Evolutionary conservation across 2,888 invertebrate species (phyloP).

Genomic region (Stomorhina lunata): DNA sequence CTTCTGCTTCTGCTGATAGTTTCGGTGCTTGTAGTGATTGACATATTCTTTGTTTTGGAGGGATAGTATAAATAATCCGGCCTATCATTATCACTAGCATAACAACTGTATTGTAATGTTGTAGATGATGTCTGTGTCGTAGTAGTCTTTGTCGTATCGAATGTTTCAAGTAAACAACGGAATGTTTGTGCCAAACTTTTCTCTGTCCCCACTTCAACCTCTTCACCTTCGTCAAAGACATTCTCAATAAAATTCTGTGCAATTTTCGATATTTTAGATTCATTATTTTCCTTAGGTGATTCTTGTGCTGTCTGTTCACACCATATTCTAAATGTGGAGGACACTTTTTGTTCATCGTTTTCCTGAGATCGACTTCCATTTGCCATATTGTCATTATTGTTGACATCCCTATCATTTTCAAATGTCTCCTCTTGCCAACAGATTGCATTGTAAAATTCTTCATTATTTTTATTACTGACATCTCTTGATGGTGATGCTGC

Average conservation of each 20-base stretch:
- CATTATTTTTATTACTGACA: conserved; percentile 23
- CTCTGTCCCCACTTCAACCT: neutral
- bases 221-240: conserved; percentile 7
- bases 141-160: conserved; percentile 64
- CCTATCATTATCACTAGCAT: conserved; percentile 9
- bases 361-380: neutral
- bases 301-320: conserved; percentile 36
- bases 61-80: conserved; percentile 6
- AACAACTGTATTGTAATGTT: conserved; percentile 33
- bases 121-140: conserved; percentile 1
- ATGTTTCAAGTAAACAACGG: conserved; percentile 75
- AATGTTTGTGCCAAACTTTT: conserved; percentile 71
- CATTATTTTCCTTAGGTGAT: conserved; percentile 25
- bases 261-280: conserved; percentile 15
- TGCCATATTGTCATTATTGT: neutral
- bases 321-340: conserved; percentile 42
- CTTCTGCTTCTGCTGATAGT: neutral
- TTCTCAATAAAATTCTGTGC: neutral
- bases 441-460: conserved; percentile 29
- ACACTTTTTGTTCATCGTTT: neutral
- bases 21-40: no score
- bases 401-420: conserved; percentile 4
- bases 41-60: no score
- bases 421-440: conserved; percentile 47
- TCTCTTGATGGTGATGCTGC: neutral